A percentile compares a stretch with the other conserved stretches of the same genome.
Evolutionary conservation across 2,113 vertebrate species (phyloP).

Genomic region (Sphyrna mokarran): DNA sequence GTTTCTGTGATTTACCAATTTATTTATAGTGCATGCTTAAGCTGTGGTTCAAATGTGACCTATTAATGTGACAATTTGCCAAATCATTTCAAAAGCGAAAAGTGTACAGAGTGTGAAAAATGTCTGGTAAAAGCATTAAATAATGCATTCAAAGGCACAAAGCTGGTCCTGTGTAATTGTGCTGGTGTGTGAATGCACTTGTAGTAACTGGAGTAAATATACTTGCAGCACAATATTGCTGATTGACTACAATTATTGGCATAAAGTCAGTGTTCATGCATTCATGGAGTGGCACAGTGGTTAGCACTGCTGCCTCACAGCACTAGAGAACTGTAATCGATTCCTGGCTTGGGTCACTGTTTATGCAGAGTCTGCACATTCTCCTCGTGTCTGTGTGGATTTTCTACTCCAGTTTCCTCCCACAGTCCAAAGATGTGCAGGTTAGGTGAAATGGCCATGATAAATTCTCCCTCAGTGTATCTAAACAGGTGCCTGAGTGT

Average conservation of each 20-base stretch:
- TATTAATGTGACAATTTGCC: neutral
- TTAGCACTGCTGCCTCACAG: too few species aligned
- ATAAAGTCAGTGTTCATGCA: neutral
- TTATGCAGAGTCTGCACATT: too few species aligned
- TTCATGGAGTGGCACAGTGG: neutral
- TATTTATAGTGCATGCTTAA: neutral
- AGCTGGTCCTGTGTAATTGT: neutral
- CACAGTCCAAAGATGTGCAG: too few species aligned
- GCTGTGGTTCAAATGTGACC: neutral
- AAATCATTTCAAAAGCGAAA: neutral
- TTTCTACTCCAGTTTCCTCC: too few species aligned
- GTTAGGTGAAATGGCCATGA: too few species aligned
- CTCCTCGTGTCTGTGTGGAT: too few species aligned
- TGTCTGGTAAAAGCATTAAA: neutral
- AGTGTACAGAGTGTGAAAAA: neutral
- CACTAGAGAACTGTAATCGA: too few species aligned
- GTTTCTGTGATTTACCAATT: neutral
- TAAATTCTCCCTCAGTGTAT: too few species aligned
- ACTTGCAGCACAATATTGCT: conserved; percentile 7
- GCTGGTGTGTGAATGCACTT: neutral
- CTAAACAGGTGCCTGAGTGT: too few species aligned
- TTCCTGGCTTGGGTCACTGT: too few species aligned
- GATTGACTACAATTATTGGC: neutral
- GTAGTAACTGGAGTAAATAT: neutral
- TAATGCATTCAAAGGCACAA: neutral